Percentiles rank a stretch among this genome's conserved stretches.
phyloP scores from a whole-genome alignment of 2,888 invertebrate genomes.

The Cryptosula pallasiana region DNA sequence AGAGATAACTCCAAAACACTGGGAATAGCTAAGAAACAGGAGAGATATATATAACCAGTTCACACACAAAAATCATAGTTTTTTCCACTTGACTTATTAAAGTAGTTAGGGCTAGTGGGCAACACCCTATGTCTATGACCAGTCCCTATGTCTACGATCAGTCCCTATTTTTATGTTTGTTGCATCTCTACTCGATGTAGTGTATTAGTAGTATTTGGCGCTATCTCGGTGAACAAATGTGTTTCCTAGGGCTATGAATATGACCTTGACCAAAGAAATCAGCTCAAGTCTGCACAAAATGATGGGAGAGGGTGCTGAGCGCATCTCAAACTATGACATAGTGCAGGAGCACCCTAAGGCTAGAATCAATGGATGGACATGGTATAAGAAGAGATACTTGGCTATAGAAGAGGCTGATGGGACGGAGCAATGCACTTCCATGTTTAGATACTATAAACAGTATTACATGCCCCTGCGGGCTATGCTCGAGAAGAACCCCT shows the following conservation, averaged over 20 bases:
- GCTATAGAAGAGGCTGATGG: background rate
- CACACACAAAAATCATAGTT: no score
- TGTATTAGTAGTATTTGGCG: no score
- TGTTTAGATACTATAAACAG: background rate
- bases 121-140: no score
- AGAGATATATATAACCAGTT: no score
- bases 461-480: background rate
- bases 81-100: no score
- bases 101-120: no score
- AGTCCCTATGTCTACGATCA: no score
- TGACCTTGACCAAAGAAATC: background rate
- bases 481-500: background rate
- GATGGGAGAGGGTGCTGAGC: background rate
- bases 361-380: background rate
- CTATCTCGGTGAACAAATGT: no score
- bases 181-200: no score
- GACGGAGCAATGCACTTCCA: background rate
- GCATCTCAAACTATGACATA: background rate
- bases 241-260: background rate
- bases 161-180: no score
- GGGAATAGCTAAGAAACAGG: no score
- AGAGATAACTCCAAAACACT: no score
- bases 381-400: background rate
- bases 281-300: background rate
- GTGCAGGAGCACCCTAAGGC: constrained; percentile 1